phyloP scores from a whole-genome alignment of 2,113 vertebrate species.

The Aplodontia rufa region DNA sequence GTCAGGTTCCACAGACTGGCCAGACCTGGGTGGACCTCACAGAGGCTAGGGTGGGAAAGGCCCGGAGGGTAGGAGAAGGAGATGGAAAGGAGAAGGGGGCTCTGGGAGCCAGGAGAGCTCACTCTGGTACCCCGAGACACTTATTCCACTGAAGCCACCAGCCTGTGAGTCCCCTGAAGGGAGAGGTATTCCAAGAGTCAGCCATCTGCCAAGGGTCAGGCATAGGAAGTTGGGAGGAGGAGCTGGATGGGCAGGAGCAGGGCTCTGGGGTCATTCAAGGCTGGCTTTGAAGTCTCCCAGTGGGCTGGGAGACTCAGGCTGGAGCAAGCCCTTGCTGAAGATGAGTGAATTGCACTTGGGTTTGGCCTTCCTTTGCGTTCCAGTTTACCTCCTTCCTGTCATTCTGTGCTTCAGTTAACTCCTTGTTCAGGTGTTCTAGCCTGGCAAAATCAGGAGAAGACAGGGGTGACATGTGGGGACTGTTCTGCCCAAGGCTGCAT shows the following conservation, averaged over 20 bases:
- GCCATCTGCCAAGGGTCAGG: neutral
- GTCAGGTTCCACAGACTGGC: neutral
- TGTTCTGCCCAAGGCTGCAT: neutral
- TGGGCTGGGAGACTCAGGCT: neutral
- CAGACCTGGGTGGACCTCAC: neutral
- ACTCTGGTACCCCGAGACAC: accelerated
- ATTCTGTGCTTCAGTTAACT: neutral
- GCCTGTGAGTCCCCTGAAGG: neutral
- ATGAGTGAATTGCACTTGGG: neutral
- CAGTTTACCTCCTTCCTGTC: neutral
- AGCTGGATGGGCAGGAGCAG: neutral
- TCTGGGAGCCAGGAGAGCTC: neutral
- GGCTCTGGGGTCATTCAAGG: accelerated
- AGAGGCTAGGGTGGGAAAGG: neutral
- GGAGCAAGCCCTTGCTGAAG: neutral
- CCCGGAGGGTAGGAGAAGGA: neutral
- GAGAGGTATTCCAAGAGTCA: neutral
- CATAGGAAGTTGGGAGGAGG: neutral
- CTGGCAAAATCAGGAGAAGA: neutral
- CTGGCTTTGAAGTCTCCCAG: neutral
- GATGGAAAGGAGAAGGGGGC: neutral
- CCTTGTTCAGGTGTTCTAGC: neutral
- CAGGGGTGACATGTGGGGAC: neutral
- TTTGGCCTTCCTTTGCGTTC: neutral
- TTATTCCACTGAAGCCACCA: neutral